These are phyloP conservation scores for Dryadula phaetusa DNA, from an alignment of 2,888 invertebrate genomes.

Conservation along the genomic window DNA sequence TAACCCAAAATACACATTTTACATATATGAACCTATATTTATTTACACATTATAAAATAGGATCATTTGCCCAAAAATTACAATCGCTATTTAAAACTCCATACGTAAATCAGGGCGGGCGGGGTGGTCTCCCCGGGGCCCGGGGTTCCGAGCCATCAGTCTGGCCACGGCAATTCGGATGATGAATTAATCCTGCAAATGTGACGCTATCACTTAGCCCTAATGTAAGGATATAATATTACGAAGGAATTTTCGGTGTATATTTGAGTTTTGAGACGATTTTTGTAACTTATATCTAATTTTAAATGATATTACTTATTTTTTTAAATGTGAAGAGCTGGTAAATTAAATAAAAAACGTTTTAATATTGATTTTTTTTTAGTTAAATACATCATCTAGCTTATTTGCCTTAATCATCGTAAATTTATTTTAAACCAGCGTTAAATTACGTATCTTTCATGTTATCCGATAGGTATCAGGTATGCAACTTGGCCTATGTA, in stretches of 20 bases:
- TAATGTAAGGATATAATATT: slow-evolving; percentile 84
- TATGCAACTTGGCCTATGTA: too few relatives aligned
- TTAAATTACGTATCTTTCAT: too few relatives aligned
- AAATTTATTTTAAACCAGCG: too few relatives aligned
- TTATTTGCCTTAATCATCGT: background rate
- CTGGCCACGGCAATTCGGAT: slow-evolving; percentile 85
- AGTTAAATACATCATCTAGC: too few relatives aligned
- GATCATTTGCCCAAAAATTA: slow-evolving; percentile 37
- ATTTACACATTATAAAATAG: slow-evolving; percentile 5
- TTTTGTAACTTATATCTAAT: slow-evolving; percentile 28
- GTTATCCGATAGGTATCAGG: too few relatives aligned
- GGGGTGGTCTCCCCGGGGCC: slow-evolving; percentile 52
- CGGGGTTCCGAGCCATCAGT: slow-evolving; percentile 80
- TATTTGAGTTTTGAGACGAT: slow-evolving; percentile 24
- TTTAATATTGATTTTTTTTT: background rate
- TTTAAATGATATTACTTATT: slow-evolving; percentile 1
- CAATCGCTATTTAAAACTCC: slow-evolving; percentile 60
- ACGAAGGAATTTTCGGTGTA: slow-evolving; percentile 70
- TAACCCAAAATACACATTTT: background rate
- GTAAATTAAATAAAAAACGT: background rate
- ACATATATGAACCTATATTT: background rate
- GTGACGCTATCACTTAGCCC: slow-evolving; percentile 85
- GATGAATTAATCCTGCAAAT: slow-evolving; percentile 85
- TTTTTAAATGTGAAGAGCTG: background rate
- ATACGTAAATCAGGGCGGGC: slow-evolving; percentile 66